Evolutionary conservation across 2,113 vertebrate species (phyloP), one percentile per base, ranked within the genome.

Genomic region (Microtus pennsylvanicus): DNA sequence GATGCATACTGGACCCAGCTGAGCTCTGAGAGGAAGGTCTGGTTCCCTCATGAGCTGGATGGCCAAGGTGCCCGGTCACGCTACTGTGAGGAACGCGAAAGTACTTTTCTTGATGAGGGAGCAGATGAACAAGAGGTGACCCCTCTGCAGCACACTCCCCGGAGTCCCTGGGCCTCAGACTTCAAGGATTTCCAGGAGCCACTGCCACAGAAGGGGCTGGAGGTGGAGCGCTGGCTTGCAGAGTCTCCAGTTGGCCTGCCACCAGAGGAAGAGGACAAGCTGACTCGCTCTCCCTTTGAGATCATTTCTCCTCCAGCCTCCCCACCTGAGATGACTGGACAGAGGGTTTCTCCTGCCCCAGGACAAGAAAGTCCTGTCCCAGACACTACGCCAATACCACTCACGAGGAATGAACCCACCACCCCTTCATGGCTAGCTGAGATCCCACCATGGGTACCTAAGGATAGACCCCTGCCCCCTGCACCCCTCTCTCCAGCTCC

Each of bases 51-150:
- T 52, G 99, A 99, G 55, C 97, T 98, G 19, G 98, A 99, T 11
- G 81, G 98, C 30, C 98, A 96, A 55, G 98, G 98, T 74, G 98
- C 96, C 38, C 97, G 97, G 72, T 97, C 99, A 28, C 98, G 97
- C 72, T 99, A 99, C 0, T 98, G 99, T 87, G 98, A 99, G 96
- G 99, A 99, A 92, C 99, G 99, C 83, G 99, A 99, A 89, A 99
- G 99, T 42, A 99, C 99, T 7, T 99, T 99, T 97, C 98, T 99
- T 7, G 99, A 99, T 6, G 99, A 99, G 14, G 99, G 98, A 55
- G 98, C 97, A 26, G 98, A 98, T 7, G 96, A 97, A 3, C 96
- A 91, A n/a, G 91, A 96, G 70, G 75, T 72, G 3, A 58, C 78
- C 35, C 35, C 28, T 0, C 26, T 76, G 89, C 95, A 94, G 24